A percentile compares a stretch with the other conserved stretches of the same genome.
phyloP scores from a whole-genome alignment of 2,113 vertebrate species.

The Arothron firmamentum region DNA sequence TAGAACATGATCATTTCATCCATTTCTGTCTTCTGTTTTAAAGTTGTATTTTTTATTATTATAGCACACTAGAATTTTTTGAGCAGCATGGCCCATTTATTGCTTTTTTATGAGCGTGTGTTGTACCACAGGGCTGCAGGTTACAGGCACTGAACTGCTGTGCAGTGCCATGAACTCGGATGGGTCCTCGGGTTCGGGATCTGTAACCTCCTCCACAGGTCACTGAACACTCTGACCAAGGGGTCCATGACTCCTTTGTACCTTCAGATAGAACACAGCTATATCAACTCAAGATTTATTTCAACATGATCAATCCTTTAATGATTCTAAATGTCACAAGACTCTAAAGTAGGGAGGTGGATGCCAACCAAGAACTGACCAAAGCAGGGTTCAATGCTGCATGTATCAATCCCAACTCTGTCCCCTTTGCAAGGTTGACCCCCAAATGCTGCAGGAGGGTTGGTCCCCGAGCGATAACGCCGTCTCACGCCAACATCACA shows the following conservation, averaged over 20 bases:
- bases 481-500: conserved; percentile 82
- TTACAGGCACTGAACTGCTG: conserved; percentile 83
- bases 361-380: conserved; percentile 53
- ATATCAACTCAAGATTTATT: not conserved
- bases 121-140: conserved; percentile 81
- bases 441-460: conserved; percentile 70
- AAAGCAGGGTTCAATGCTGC: conserved; percentile 79
- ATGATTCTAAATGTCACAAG: no score
- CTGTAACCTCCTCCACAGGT: conserved; percentile 84
- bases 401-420: conserved; percentile 77
- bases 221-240: conserved; percentile 83
- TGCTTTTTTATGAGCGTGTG: not conserved
- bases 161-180: conserved; percentile 62
- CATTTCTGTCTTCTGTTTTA: no score
- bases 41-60: no score
- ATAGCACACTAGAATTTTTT: not conserved
- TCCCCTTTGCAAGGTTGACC: conserved; percentile 76
- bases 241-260: conserved; percentile 72
- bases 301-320: not conserved
- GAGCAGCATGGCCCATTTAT: not conserved
- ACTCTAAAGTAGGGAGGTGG: not conserved
- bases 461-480: conserved; percentile 76
- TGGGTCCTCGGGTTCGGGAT: conserved; percentile 73
- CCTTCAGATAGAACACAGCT: conserved; percentile 36
- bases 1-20: no score